A percentile compares a stretch with the other conserved stretches of the same genome.
Conservation (phyloP, 2,888 invertebrate species). For the Polyommatus icarus region DNA sequence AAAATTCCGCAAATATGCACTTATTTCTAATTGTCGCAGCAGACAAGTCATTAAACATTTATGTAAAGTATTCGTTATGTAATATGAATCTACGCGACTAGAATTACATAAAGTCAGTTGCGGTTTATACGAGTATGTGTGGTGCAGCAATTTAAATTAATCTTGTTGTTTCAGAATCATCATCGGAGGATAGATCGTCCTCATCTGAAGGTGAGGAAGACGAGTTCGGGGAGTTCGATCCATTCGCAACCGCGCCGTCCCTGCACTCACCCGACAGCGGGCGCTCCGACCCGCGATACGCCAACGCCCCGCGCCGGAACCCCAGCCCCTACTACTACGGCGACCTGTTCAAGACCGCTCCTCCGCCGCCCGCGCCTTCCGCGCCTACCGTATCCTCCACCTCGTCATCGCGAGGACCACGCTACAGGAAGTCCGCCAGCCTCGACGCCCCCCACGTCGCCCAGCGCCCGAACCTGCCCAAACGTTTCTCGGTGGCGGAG, state of each 20-base stretch:
- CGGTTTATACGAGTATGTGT: slow-evolving; percentile 11
- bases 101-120: background rate
- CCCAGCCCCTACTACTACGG: slow-evolving; percentile 93
- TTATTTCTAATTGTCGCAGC: background rate
- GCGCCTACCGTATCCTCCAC: slow-evolving; percentile 70
- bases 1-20: background rate
- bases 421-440: slow-evolving; percentile 86
- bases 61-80: background rate
- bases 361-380: slow-evolving; percentile 72
- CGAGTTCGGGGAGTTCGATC: slow-evolving; percentile 77
- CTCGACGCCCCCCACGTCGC: slow-evolving; percentile 87
- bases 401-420: slow-evolving; percentile 74
- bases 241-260: slow-evolving; percentile 77
- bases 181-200: slow-evolving; percentile 71
- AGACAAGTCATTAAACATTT: background rate
- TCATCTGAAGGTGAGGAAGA: slow-evolving; percentile 82
- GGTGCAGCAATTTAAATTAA: slow-evolving; percentile 31
- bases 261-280: slow-evolving; percentile 86
- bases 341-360: slow-evolving; percentile 83
- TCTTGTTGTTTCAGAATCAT: slow-evolving; percentile 66
- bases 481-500: slow-evolving; percentile 85
- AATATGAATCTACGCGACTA: background rate
- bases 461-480: slow-evolving; percentile 80
- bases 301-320: slow-evolving; percentile 82
- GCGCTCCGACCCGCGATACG: slow-evolving; percentile 77